A percentile compares a stretch with the other conserved stretches of the same genome.
Evolutionary conservation across 2,113 vertebrate species (phyloP).

Genomic region (Zootoca vivipara): DNA sequence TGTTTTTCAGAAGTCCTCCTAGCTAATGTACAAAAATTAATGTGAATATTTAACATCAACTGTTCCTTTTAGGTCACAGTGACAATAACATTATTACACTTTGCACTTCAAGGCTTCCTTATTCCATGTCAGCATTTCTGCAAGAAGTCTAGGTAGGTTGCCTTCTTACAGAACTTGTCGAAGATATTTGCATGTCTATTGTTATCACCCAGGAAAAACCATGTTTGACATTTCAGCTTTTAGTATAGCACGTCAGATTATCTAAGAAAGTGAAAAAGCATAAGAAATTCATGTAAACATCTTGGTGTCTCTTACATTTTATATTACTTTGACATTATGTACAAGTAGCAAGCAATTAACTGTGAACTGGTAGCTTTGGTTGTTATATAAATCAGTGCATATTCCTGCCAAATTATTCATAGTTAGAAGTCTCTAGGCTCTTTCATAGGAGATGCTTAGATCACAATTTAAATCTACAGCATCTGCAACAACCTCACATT

Average conservation of each 20-base stretch:
- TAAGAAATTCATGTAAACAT: conserved; percentile 1
- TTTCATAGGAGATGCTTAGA: background rate
- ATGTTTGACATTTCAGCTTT: conserved; percentile 22
- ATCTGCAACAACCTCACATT: background rate
- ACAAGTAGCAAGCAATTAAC: background rate
- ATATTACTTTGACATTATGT: background rate
- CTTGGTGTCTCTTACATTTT: background rate
- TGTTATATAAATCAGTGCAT: background rate
- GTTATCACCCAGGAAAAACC: conserved; percentile 76
- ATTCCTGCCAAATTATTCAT: background rate
- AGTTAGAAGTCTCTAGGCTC: background rate
- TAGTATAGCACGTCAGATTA: background rate
- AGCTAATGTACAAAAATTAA: background rate
- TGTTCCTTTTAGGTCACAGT: conserved; percentile 3
- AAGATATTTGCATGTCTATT: conserved; percentile 78
- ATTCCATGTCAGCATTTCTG: conserved; percentile 71
- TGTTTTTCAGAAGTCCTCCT: too few relatives aligned
- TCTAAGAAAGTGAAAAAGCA: background rate
- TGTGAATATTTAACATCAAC: background rate
- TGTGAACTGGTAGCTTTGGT: background rate
- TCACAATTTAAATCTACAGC: background rate
- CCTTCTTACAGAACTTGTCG: conserved; percentile 69
- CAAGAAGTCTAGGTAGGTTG: conserved; percentile 57
- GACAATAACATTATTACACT: background rate
- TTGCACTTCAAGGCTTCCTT: background rate